Percentiles rank a stretch among this genome's conserved stretches.
These are phyloP conservation scores for Acanthaster planci DNA, from an alignment of 35 echinoderm and acorn worm species.

Conservation along the genomic window DNA sequence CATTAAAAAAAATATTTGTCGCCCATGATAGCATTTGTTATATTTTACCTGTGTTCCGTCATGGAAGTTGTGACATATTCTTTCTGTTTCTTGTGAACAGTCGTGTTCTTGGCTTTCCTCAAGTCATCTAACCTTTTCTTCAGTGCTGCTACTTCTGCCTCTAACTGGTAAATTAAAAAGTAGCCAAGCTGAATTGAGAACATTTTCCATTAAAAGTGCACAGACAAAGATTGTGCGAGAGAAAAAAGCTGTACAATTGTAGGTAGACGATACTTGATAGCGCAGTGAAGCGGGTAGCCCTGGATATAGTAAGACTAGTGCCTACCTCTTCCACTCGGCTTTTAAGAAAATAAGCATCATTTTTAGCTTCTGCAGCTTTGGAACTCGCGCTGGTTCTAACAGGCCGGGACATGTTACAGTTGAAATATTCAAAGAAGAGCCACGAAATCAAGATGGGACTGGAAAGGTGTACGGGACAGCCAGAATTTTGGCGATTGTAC, in stretches of 20 bases:
- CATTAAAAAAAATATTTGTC: neutral
- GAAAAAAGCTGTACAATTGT: neutral
- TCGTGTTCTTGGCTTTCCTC: conserved; percentile 93
- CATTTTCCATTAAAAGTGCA: neutral
- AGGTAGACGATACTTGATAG: neutral
- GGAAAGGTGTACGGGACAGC: too few species aligned
- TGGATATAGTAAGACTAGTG: neutral
- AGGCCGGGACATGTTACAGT: too few species aligned
- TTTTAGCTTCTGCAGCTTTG: conserved; percentile 17
- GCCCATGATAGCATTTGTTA: neutral
- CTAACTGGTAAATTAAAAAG: conserved; percentile 64
- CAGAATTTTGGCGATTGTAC: too few species aligned
- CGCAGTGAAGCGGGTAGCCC: neutral
- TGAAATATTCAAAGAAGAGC: too few species aligned
- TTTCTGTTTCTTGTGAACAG: conserved; percentile 89
- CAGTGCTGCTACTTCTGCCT: conserved; percentile 68
- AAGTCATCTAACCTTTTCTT: conserved; percentile 85
- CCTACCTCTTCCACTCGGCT: conserved; percentile 17
- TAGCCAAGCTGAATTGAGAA: neutral
- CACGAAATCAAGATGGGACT: too few species aligned
- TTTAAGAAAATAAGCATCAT: neutral
- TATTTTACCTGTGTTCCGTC: neutral
- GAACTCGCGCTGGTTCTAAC: neutral
- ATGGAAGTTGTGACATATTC: conserved; percentile 65
- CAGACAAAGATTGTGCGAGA: neutral